These are phyloP conservation scores for Eupeodes latifasciatus DNA, from an alignment of 2,888 invertebrate species.

Conservation along the genomic window DNA sequence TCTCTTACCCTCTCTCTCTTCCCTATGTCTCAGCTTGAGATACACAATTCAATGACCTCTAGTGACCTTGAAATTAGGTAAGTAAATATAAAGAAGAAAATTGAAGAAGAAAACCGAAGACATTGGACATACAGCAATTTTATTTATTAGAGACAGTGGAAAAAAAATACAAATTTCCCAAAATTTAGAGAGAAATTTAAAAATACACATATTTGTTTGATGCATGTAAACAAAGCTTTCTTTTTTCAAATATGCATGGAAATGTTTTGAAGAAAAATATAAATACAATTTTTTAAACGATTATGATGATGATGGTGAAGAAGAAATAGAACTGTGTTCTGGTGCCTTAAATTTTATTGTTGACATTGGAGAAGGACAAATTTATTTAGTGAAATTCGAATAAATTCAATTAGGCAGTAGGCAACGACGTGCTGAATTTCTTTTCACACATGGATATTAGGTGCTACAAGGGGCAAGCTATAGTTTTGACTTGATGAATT, in stretches of 20 bases:
- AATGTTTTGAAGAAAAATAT: constrained; percentile 13
- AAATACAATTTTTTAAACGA: constrained; percentile 38
- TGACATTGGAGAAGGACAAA: constrained; percentile 76
- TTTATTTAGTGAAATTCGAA: constrained; percentile 46
- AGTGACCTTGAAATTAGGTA: constrained; percentile 68
- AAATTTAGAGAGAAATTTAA: constrained; percentile 6
- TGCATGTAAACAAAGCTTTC: constrained; percentile 32
- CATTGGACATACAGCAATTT: background rate
- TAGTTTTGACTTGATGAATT: background rate
- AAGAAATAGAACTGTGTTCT: constrained; percentile 15
- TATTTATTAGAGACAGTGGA: background rate
- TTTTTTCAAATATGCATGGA: constrained; percentile 32
- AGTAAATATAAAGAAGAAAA: constrained; percentile 18
- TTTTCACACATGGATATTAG: background rate
- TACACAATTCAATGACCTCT: constrained; percentile 67
- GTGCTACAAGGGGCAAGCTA: background rate
- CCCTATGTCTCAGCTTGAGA: background rate
- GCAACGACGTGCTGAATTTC: background rate
- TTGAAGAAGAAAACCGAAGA: background rate
- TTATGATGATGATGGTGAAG: background rate
- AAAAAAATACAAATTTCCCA: background rate
- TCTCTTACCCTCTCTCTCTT: background rate
- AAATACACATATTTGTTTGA: constrained; percentile 25
- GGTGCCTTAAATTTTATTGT: constrained; percentile 37
- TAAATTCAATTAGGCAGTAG: background rate